A percentile compares a stretch with the other conserved stretches of the same genome.
These are phyloP conservation scores for Phylloscopus whistleri DNA, from an alignment of 2,113 vertebrate genomes.

Conservation along the genomic window DNA sequence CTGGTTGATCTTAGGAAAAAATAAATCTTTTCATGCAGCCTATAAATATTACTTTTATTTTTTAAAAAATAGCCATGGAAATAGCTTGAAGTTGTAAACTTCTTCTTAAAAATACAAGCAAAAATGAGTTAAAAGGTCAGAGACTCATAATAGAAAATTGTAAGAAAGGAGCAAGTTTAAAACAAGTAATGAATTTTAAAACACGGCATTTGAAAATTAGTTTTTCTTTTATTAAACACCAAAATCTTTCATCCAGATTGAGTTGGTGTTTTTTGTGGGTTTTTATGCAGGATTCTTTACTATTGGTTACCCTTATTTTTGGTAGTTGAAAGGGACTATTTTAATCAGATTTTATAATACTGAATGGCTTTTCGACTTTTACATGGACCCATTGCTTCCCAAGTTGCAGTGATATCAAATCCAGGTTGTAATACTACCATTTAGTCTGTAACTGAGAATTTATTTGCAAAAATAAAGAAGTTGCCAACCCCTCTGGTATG, in stretches of 20 bases:
- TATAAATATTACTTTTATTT: not conserved
- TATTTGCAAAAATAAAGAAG: not conserved
- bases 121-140: not conserved
- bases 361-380: not conserved
- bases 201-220: not conserved
- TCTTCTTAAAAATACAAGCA: not conserved
- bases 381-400: not conserved
- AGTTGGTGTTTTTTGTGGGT: not conserved
- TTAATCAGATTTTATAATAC: not conserved
- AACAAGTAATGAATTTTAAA: not conserved
- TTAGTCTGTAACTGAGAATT: not conserved
- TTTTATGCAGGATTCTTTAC: not conserved
- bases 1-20: not conserved
- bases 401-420: not conserved
- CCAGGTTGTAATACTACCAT: not conserved
- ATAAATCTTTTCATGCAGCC: not conserved
- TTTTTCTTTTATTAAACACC: not conserved
- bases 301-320: not conserved
- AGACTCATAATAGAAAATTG: not conserved
- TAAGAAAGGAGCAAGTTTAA: not conserved
- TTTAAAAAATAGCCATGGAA: not conserved
- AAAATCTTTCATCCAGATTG: not conserved
- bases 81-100: not conserved
- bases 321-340: not conserved
- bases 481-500: not conserved